A percentile compares a stretch with the other conserved stretches of the same genome.
phyloP scores from a whole-genome alignment of 1,140 invertebrate species.

The Megalonaias nervosa region DNA sequence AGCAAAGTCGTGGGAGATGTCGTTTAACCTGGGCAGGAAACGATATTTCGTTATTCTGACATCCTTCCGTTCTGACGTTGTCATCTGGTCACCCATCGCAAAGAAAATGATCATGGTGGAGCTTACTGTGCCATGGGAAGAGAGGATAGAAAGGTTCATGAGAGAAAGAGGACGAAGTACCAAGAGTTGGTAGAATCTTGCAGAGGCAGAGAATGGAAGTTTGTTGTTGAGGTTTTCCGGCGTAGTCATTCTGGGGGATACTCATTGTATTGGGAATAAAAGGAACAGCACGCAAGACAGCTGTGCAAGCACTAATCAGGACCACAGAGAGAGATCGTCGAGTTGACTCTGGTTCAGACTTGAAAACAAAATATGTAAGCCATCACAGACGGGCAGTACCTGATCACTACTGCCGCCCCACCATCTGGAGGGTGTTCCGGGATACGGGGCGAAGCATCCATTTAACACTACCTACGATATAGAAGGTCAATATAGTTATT shows the following conservation, averaged over 20 bases:
- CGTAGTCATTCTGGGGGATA: conserved; percentile 8
- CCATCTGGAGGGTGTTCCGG: no score
- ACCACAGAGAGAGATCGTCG: conserved; percentile 6
- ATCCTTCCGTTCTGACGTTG: conserved; percentile 16
- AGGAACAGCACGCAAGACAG: neutral
- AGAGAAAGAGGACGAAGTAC: conserved; percentile 13
- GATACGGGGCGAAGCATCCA: conserved; percentile 7
- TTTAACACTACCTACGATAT: no score
- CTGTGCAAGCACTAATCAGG: no score
- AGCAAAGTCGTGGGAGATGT: no score
- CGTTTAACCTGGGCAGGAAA: conserved; percentile 2
- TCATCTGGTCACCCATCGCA: conserved; percentile 2
- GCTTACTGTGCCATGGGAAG: no score
- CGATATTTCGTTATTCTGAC: conserved; percentile 9
- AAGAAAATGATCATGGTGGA: conserved; percentile 5
- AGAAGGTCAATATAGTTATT: no score
- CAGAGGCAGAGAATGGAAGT: conserved; percentile 23
- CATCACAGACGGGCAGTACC: neutral
- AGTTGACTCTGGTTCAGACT: conserved; percentile 5
- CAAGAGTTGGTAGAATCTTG: no score
- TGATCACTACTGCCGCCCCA: conserved; percentile 12
- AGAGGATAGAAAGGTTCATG: conserved; percentile 4
- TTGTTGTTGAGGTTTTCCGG: conserved; percentile 32
- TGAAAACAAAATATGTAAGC: neutral
- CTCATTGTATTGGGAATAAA: neutral